These are phyloP conservation scores for Trichopria drosophilae DNA, from an alignment of 2,888 invertebrate genomes.

Conservation along the genomic window DNA sequence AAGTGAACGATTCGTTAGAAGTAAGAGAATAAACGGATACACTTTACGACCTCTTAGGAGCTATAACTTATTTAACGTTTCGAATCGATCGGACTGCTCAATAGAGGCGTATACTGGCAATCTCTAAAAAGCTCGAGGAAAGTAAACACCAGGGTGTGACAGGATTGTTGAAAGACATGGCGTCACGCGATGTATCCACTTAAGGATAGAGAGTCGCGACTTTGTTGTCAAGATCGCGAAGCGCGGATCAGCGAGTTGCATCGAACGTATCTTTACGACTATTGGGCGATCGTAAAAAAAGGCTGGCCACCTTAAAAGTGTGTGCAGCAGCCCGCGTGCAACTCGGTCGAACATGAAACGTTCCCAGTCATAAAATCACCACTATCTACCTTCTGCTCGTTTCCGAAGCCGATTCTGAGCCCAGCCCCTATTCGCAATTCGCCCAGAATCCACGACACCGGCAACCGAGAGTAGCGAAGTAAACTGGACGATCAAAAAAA, in stretches of 20 bases:
- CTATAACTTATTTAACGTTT: too few species aligned
- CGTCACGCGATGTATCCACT: not conserved
- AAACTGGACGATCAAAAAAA: constrained; percentile 35
- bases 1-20: too few species aligned
- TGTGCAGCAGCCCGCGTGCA: constrained; percentile 8
- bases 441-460: constrained; percentile 25
- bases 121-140: too few species aligned
- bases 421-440: constrained; percentile 21
- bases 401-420: constrained; percentile 30
- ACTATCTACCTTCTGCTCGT: constrained; percentile 19
- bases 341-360: constrained; percentile 27
- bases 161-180: too few species aligned
- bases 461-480: constrained; percentile 22
- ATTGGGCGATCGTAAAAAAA: constrained; percentile 28
- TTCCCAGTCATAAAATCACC: constrained; percentile 34
- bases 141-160: too few species aligned
- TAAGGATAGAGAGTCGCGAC: too few species aligned
- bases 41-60: too few species aligned
- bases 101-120: too few species aligned
- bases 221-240: too few species aligned
- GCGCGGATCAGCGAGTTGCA: too few species aligned
- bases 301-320: constrained; percentile 27
- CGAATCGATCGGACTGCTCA: too few species aligned
- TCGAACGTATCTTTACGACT: constrained; percentile 21
- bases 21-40: too few species aligned